Conservation (phyloP, 2,888 invertebrate genomes). For the Periphyllus acericola region DNA sequence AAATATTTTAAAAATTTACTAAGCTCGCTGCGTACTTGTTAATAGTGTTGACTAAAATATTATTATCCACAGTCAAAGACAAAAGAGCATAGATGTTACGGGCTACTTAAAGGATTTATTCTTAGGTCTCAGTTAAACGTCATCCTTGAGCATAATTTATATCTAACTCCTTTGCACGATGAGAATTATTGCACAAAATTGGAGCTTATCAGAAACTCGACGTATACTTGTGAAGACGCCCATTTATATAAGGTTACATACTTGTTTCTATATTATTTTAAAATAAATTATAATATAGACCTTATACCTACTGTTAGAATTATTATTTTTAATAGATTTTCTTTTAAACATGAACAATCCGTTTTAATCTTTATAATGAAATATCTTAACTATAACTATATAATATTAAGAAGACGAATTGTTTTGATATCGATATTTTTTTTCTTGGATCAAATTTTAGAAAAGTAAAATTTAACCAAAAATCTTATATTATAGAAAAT, state of each 20-base stretch:
- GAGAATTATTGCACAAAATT: conserved; percentile 65
- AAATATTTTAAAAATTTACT: background rate
- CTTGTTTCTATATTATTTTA: background rate
- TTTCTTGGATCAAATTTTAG: too few species aligned
- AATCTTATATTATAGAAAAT: too few species aligned
- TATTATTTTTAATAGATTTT: too few species aligned
- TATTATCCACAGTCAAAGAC: conserved; percentile 27
- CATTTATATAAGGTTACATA: conserved; percentile 23
- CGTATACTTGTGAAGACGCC: conserved; percentile 64
- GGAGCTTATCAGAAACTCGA: conserved; percentile 64
- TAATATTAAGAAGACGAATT: too few species aligned
- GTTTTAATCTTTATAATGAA: too few species aligned
- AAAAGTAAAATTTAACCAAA: too few species aligned
- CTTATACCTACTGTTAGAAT: too few species aligned
- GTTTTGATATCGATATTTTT: too few species aligned
- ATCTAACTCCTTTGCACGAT: conserved; percentile 63
- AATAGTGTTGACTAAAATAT: background rate
- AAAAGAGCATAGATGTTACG: conserved; percentile 60
- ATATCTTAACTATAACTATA: too few species aligned
- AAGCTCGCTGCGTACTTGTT: background rate
- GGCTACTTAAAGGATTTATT: conserved; percentile 68
- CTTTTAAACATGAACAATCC: too few species aligned
- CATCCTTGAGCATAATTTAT: conserved; percentile 47
- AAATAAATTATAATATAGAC: too few species aligned
- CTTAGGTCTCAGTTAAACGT: conserved; percentile 71